A percentile compares a stretch with the other conserved stretches of the same genome.
Conservation (phyloP, 2,888 invertebrate species). For the Melikaiella ostensackeni region DNA sequence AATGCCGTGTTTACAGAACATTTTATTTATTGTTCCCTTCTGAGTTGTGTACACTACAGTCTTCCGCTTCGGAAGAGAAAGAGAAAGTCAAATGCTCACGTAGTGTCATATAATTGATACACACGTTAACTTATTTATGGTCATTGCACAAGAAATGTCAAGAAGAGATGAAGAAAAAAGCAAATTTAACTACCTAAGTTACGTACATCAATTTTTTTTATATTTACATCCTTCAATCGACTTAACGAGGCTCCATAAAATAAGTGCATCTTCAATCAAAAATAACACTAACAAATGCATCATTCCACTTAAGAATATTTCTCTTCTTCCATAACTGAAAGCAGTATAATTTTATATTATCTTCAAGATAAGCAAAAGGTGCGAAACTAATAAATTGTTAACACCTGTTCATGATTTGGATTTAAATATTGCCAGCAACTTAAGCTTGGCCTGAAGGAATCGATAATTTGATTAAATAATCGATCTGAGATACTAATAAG, state of each 20-base stretch:
- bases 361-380: neutral
- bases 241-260: neutral
- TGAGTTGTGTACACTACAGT: neutral
- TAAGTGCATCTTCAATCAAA: neutral
- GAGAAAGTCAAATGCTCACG: conserved; percentile 21
- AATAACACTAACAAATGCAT: neutral
- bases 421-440: neutral
- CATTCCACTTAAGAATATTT: too few relatives aligned
- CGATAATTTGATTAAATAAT: neutral
- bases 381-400: neutral
- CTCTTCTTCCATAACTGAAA: neutral
- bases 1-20: conserved; percentile 14
- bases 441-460: neutral
- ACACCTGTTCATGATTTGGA: neutral
- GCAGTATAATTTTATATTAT: neutral
- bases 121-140: conserved; percentile 20
- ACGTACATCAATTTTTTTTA: neutral
- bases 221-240: neutral
- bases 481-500: neutral
- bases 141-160: conserved; percentile 15
- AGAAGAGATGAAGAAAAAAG: conserved; percentile 1
- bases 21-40: conserved; percentile 1
- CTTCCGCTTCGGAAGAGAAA: conserved; percentile 14
- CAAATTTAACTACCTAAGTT: conserved; percentile 22
- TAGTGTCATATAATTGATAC: conserved; percentile 26